phyloP scores from a whole-genome alignment of 2,888 invertebrate species.

The Nycteola revayana region DNA sequence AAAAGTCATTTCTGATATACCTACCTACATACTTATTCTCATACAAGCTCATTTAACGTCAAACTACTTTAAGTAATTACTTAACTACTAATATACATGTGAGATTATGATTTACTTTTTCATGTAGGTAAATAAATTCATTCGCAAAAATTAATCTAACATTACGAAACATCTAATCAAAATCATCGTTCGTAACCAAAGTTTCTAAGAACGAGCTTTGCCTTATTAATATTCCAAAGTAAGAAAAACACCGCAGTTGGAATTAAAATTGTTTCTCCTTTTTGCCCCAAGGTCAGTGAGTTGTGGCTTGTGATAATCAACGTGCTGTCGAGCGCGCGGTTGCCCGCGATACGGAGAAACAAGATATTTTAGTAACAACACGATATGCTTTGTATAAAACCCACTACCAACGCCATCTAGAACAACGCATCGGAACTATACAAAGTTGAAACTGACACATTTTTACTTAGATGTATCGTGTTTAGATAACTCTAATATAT shows the following conservation, averaged over 20 bases:
- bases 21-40: too few species aligned
- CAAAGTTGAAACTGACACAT: too few species aligned
- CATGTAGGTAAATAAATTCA: slow-evolving; percentile 3
- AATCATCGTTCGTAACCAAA: slow-evolving; percentile 17
- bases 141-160: slow-evolving; percentile 7
- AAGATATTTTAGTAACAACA: slow-evolving; percentile 55
- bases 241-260: slow-evolving; percentile 60
- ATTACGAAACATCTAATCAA: slow-evolving; percentile 20
- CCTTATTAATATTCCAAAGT: slow-evolving; percentile 61
- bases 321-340: slow-evolving; percentile 39
- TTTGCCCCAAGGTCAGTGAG: slow-evolving; percentile 76
- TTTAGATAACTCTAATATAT: too few species aligned
- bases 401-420: slow-evolving; percentile 56
- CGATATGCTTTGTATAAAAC: slow-evolving; percentile 22
- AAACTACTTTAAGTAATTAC: too few species aligned
- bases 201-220: slow-evolving; percentile 48
- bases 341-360: slow-evolving; percentile 55
- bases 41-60: too few species aligned
- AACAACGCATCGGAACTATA: slow-evolving; percentile 22
- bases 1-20: too few species aligned
- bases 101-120: too few species aligned
- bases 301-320: slow-evolving; percentile 65
- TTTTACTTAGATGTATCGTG: too few species aligned
- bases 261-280: slow-evolving; percentile 71
- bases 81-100: too few species aligned